A percentile compares a stretch with the other conserved stretches of the same genome.
These are phyloP conservation scores for Papilio helenus DNA, from an alignment of 1,140 invertebrate species.

Conservation along the genomic window DNA sequence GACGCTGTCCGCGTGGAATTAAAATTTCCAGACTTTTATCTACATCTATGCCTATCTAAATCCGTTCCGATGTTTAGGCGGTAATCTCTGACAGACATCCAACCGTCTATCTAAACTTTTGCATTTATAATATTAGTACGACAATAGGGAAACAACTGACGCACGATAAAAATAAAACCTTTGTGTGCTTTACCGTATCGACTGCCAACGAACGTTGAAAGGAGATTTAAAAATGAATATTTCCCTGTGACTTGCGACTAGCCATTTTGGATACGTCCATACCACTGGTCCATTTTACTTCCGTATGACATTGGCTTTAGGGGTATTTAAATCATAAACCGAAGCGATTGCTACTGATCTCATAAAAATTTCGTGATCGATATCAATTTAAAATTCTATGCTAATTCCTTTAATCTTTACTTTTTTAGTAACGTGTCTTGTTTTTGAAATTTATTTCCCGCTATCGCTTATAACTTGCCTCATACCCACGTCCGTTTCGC, in stretches of 20 bases:
- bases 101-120: too few relatives aligned
- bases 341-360: slow-evolving; percentile 1
- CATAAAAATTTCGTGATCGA: too few relatives aligned
- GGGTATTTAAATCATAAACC: slow-evolving; percentile 23
- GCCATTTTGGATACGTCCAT: slow-evolving; percentile 39
- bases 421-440: neutral
- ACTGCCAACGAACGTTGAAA: slow-evolving; percentile 7
- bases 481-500: slow-evolving; percentile 43
- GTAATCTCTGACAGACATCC: too few relatives aligned
- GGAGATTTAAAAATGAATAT: slow-evolving; percentile 53
- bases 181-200: neutral
- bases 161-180: neutral
- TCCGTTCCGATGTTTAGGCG: too few relatives aligned
- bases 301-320: slow-evolving; percentile 45
- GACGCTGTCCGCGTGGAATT: too few relatives aligned
- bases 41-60: too few relatives aligned
- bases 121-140: too few relatives aligned
- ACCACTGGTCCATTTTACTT: slow-evolving; percentile 47
- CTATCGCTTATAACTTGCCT: slow-evolving; percentile 36
- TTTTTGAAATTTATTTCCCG: neutral
- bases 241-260: slow-evolving; percentile 51
- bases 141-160: too few relatives aligned
- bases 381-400: too few relatives aligned
- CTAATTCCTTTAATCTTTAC: too few relatives aligned
- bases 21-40: too few relatives aligned